Evolutionary conservation across 1,140 invertebrate genomes (phyloP).

Genomic region (Euura saliciscinereae): DNA sequence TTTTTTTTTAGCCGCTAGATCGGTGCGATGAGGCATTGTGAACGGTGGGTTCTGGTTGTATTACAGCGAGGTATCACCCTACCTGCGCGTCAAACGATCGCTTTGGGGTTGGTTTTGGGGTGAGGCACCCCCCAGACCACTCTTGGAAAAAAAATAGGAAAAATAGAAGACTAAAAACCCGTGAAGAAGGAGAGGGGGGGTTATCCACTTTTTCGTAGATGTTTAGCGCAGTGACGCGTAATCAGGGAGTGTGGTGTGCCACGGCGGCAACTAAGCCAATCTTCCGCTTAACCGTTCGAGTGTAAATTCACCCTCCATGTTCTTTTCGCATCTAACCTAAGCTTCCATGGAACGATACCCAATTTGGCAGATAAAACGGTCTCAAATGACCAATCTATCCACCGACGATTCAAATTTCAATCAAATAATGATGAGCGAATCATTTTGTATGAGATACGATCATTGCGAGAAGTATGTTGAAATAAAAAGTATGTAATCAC

Average conservation of each 20-base stretch:
- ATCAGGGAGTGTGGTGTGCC: conserved; percentile 48
- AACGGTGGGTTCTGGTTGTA: background rate
- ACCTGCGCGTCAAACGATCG: conserved; percentile 6
- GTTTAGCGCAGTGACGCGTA: conserved; percentile 54
- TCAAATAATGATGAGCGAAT: too few relatives aligned
- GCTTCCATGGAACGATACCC: background rate
- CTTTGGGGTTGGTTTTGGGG: background rate
- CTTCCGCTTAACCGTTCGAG: conserved; percentile 17
- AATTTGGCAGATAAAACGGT: background rate
- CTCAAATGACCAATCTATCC: background rate
- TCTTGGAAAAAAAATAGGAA: conserved; percentile 18
- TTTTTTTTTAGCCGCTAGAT: background rate
- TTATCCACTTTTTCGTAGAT: conserved; percentile 32
- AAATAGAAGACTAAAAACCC: conserved; percentile 3
- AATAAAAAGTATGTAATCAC: too few relatives aligned
- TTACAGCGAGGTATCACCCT: conserved; percentile 3
- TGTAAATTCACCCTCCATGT: background rate
- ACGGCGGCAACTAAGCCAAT: conserved; percentile 60
- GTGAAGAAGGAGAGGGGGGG: conserved; percentile 19
- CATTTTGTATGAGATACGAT: too few relatives aligned
- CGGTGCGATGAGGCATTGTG: conserved; percentile 3
- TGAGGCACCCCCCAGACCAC: background rate
- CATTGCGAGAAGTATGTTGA: too few relatives aligned
- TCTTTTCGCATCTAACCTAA: background rate
- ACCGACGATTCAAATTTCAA: background rate